Conservation (phyloP, 2,113 vertebrate genomes). For the Lycocorax pyrrhopterus region DNA sequence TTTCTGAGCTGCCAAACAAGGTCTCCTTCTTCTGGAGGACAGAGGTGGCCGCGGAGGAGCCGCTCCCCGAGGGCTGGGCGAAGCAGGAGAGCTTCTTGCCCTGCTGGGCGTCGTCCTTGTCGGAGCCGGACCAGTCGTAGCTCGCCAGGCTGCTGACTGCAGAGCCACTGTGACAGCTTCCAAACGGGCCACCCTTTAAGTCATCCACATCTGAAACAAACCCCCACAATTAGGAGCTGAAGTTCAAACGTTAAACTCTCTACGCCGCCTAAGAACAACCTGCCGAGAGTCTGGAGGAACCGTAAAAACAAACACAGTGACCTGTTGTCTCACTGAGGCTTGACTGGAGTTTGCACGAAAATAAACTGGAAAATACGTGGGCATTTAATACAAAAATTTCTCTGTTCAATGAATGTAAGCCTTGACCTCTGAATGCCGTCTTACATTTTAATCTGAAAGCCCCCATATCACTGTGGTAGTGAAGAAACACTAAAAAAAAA, state of each 20-base stretch:
- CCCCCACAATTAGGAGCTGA: constrained; percentile 54
- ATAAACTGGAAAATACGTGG: not conserved
- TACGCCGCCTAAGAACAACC: not conserved
- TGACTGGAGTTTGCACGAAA: not conserved
- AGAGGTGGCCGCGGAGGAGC: constrained; percentile 68
- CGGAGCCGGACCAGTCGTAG: constrained; percentile 89
- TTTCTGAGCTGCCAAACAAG: constrained; percentile 86
- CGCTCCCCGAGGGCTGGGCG: constrained; percentile 64
- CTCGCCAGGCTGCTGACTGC: constrained; percentile 78
- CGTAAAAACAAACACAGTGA: not conserved
- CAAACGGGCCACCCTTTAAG: constrained; percentile 88
- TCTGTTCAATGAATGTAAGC: not conserved
- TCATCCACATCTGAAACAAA: constrained; percentile 90
- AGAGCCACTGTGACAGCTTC: constrained; percentile 75
- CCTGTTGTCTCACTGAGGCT: not conserved
- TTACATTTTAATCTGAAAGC: not conserved
- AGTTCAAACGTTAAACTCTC: not conserved
- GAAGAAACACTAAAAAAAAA: not conserved
- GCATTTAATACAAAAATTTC: not conserved
- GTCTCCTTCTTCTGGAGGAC: constrained; percentile 82
- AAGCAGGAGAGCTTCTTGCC: constrained; percentile 71
- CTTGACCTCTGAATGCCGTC: not conserved
- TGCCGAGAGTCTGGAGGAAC: not conserved
- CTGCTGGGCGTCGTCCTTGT: constrained; percentile 82
- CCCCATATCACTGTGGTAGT: not conserved